A percentile compares a stretch with the other conserved stretches of the same genome.
These are phyloP conservation scores for Mohoua ochrocephala DNA, from an alignment of 2,113 vertebrate genomes.

Conservation along the genomic window DNA sequence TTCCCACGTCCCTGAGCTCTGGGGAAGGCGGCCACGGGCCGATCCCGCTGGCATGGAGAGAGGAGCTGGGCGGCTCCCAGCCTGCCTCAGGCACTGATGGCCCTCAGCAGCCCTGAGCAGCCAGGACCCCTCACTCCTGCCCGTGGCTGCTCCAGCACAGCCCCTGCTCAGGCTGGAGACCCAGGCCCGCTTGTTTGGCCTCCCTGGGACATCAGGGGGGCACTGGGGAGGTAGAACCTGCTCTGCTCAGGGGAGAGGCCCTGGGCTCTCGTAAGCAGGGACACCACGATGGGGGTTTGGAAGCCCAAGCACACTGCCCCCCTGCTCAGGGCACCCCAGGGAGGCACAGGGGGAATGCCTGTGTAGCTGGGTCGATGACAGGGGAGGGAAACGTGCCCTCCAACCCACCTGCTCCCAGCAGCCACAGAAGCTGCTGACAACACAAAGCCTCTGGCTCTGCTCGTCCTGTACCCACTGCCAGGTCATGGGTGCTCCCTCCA, in stretches of 20 bases:
- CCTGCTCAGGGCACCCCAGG: not conserved
- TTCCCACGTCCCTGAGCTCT: fast-evolving
- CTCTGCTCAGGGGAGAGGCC: not conserved
- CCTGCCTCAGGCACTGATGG: not conserved
- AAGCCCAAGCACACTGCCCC: fast-evolving
- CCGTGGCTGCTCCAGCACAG: not conserved
- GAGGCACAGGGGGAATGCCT: fast-evolving
- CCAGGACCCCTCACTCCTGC: too few species aligned
- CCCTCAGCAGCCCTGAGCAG: fast-evolving
- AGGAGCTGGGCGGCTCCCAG: not conserved
- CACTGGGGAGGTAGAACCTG: fast-evolving
- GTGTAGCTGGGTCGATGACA: not conserved
- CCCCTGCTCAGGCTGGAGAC: not conserved
- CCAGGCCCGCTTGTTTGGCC: fast-evolving
- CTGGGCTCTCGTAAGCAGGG: fast-evolving
- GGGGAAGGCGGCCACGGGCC: fast-evolving
- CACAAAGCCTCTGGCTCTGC: not conserved
- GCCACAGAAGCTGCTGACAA: too few species aligned
- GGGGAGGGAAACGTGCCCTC: not conserved
- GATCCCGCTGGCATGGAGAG: fast-evolving
- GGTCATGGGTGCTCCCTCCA: not conserved
- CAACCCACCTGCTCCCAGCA: not conserved
- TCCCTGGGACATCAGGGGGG: fast-evolving
- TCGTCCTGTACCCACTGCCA: not conserved
- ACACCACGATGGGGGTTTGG: fast-evolving